Evolutionary conservation across 35 echinoderm and acorn worm species (phyloP).

Genomic region (Lytechinus pictus): DNA sequence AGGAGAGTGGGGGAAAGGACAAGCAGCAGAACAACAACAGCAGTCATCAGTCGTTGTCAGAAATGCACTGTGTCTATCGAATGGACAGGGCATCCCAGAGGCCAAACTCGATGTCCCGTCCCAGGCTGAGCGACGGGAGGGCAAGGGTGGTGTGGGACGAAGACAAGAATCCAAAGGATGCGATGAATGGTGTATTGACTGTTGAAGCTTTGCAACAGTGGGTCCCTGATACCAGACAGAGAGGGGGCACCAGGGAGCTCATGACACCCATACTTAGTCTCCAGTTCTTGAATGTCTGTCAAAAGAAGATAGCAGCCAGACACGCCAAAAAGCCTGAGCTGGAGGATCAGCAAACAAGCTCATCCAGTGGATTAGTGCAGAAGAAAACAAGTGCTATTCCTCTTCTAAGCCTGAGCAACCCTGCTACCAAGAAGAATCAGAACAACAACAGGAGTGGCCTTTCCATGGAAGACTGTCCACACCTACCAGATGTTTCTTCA

Average conservation of each 20-base stretch:
- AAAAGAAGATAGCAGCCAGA: neutral
- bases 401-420: neutral
- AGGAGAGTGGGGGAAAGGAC: neutral
- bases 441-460: slow-evolving; percentile 28
- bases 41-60: slow-evolving; percentile 5
- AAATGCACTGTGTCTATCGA: neutral
- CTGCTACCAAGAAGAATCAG: neutral
- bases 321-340: too few relatives aligned
- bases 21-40: slow-evolving; percentile 43
- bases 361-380: neutral
- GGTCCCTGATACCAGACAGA: slow-evolving; percentile 50
- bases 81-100: neutral
- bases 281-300: slow-evolving; percentile 4
- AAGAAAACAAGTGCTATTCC: neutral
- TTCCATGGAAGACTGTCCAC: neutral
- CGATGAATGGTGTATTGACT: slow-evolving; percentile 51
- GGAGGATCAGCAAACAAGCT: neutral
- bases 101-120: neutral
- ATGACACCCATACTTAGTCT: slow-evolving; percentile 26
- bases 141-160: neutral
- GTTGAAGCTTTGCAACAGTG: slow-evolving; percentile 71
- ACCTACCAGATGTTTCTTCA: neutral
- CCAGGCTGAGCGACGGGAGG: slow-evolving; percentile 15
- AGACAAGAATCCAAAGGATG: neutral
- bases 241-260: slow-evolving; percentile 27